Evolutionary conservation across 2,888 invertebrate genomes (phyloP).

Genomic region (Siphlonurus alternatus): DNA sequence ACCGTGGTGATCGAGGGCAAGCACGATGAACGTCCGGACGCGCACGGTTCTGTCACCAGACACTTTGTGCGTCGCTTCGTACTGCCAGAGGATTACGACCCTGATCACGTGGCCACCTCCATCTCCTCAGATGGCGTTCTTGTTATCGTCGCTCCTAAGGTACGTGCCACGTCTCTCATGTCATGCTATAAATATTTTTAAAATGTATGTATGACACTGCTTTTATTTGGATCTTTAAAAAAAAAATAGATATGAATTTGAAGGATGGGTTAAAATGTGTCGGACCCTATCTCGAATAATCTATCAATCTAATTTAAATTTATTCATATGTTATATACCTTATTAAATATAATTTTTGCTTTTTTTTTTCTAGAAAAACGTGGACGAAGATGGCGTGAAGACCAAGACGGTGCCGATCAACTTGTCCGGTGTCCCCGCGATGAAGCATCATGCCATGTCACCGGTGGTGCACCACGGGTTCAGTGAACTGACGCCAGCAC

Average conservation of each 20-base stretch:
- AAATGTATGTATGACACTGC: background rate
- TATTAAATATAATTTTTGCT: background rate
- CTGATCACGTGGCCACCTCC: slow-evolving; percentile 27
- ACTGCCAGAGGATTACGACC: slow-evolving; percentile 29
- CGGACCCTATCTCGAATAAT: too few relatives aligned
- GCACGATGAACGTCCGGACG: slow-evolving; percentile 32
- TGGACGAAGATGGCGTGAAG: background rate
- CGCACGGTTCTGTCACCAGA: slow-evolving; percentile 31
- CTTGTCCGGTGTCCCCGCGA: background rate
- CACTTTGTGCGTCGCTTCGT: slow-evolving; percentile 31
- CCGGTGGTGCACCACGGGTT: background rate
- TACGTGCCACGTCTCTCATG: slow-evolving; percentile 11
- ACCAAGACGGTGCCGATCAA: background rate
- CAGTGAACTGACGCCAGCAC: background rate
- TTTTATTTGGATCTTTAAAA: background rate
- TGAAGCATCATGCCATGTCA: too few relatives aligned
- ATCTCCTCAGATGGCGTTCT: slow-evolving; percentile 31
- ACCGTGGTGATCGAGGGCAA: slow-evolving; percentile 30
- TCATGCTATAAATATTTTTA: background rate
- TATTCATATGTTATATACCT: background rate
- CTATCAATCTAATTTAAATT: background rate
- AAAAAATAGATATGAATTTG: background rate
- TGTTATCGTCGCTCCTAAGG: slow-evolving; percentile 30
- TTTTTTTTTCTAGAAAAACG: background rate
- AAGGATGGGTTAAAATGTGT: too few relatives aligned